These are phyloP conservation scores for Scaptomyza cyrtandrae DNA, from an alignment of 2,888 invertebrate species.

Conservation along the genomic window DNA sequence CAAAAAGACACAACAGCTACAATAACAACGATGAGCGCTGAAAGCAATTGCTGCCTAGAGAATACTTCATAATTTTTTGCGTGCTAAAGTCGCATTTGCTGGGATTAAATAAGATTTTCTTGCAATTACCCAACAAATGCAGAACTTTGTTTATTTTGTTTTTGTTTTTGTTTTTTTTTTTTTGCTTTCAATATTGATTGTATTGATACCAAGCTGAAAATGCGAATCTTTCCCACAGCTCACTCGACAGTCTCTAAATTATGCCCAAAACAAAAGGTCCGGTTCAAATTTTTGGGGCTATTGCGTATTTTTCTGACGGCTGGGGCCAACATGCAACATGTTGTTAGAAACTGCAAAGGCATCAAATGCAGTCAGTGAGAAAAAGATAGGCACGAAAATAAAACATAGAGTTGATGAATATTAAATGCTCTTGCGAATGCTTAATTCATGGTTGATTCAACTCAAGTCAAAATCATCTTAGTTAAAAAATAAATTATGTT, in stretches of 20 bases:
- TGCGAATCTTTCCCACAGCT: neutral
- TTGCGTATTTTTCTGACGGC: neutral
- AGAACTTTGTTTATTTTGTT: conserved; percentile 1
- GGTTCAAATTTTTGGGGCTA: neutral
- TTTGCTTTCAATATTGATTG: conserved; percentile 7
- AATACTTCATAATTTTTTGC: conserved; percentile 80
- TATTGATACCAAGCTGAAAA: conserved; percentile 2
- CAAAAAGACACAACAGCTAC: conserved; percentile 24
- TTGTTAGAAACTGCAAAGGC: conserved; percentile 5
- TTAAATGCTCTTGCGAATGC: conserved; percentile 1
- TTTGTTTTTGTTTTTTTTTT: neutral
- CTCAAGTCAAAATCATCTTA: too few species aligned
- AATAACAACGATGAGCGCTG: conserved; percentile 24
- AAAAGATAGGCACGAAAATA: neutral
- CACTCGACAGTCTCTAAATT: conserved; percentile 68
- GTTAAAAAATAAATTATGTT: too few species aligned
- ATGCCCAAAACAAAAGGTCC: conserved; percentile 49
- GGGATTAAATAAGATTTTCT: conserved; percentile 82
- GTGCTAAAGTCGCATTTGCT: conserved; percentile 80
- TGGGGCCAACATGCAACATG: conserved; percentile 46
- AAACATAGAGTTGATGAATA: neutral
- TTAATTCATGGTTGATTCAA: too few species aligned
- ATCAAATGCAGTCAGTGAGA: neutral
- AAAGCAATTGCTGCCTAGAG: conserved; percentile 63
- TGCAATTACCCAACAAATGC: conserved; percentile 73